Evolutionary conservation across 1,140 invertebrate species (phyloP), one percentile per base, ranked within the genome.

Genomic region (Tribolium madens): DNA sequence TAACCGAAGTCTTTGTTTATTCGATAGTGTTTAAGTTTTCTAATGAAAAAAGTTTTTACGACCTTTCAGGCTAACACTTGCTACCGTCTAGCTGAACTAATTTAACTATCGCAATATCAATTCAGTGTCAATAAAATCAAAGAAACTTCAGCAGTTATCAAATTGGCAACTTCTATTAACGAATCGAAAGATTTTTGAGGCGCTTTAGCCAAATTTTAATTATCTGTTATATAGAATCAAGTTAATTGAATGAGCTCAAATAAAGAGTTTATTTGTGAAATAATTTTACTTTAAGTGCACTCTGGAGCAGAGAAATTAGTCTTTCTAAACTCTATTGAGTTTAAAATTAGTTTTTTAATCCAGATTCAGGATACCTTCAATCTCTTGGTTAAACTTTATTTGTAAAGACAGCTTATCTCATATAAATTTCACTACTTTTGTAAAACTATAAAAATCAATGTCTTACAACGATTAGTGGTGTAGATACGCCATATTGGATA

Each of bases 401-500:
- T 33, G 7, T 57, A 57, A 57, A 57, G 10, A n/a, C 52, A 57
- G 52, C 14, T 57, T 57, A 57, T 3, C 21, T 10, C n/a, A 26
- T 64, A 77, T 26, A 73, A 73, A 70, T 78, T 80, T 48, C 72
- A 73, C 73, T 76, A 73, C 53, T 72, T 76, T 13, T 68, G 46
- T 75, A 75, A 80, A 78, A 81, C 68, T 79, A 80, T 76, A 79
- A 82, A 80, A 81, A 81, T 81, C 81, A 81, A 82, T 82, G 81
- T 80, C 79, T 81, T 80, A 82, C 80, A 81, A 81, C 80, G 81
- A 82, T 82, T 82, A 82, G 80, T 78, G 75, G 69, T 81, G 80
- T 79, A 79, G 79, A 79, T 80, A 79, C 80, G 80, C 76, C 81
- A 82, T 82, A 82, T 82, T 82, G 81, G 80, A 75, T 82, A 80